phyloP scores from a whole-genome alignment of 1,140 invertebrate species.

The Micrasema longulum region DNA sequence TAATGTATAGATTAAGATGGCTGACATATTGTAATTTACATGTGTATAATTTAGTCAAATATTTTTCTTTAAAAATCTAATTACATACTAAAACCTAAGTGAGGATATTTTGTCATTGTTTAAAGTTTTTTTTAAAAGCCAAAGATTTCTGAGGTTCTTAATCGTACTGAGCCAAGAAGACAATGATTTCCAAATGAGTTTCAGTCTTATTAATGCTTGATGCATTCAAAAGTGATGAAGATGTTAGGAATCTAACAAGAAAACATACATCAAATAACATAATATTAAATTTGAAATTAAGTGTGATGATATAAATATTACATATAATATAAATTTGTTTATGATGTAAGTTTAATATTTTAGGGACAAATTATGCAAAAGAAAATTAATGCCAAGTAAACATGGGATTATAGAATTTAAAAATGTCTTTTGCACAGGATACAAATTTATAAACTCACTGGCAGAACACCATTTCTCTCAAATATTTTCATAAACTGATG shows the following conservation, averaged over 20 bases:
- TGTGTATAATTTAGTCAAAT: background rate
- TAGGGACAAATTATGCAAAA: background rate
- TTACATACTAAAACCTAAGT: background rate
- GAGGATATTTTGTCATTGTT: background rate
- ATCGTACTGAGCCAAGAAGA: background rate
- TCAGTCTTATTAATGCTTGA: slow-evolving; percentile 29
- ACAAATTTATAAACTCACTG: background rate
- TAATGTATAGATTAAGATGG: too few species aligned
- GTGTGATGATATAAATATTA: too few species aligned
- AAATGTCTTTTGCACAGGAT: slow-evolving; percentile 24
- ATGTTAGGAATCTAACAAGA: background rate
- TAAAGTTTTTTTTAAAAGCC: background rate
- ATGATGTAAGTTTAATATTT: background rate
- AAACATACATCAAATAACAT: background rate
- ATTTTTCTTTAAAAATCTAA: background rate
- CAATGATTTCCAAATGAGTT: slow-evolving; percentile 26
- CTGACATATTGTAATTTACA: background rate
- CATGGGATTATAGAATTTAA: background rate
- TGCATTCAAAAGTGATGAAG: slow-evolving; percentile 12
- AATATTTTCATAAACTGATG: slow-evolving; percentile 1
- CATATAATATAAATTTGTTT: background rate
- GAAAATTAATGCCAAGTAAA: background rate
- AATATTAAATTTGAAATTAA: background rate
- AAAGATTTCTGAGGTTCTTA: background rate
- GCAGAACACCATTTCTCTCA: background rate